Base-by-base conservation (phyloP, 2,888 invertebrate species). In the Amiota mariae region DNA sequence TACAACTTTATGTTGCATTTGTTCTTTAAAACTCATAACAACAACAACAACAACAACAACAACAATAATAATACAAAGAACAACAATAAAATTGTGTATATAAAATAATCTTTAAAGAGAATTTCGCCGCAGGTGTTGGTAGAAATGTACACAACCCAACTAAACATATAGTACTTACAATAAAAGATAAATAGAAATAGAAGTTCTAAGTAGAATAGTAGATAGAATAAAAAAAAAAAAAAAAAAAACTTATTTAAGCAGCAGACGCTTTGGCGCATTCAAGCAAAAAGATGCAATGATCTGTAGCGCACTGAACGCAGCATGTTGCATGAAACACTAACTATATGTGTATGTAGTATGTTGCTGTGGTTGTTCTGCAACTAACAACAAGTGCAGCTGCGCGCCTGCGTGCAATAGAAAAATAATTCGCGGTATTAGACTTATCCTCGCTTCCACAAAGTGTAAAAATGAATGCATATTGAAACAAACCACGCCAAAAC, bases 81-180 rank as follows among this genome's bases (percentile, higher is more conserved):
- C 12, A 51, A 51, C 54, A 51, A 51, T n/a, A n/a, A 51, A 51
- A 51, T 51, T 36, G 36, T n/a, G 12, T 36, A n/a, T 63, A 63
- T 63, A 63, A 36, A 63, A 63, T 63, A 24, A 63, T 63, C 63
- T 63, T 63, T 63, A 63, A 63, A 63, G 63, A 63, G 63, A 63
- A 63, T 63, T 47, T 66, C 72, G 72, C 72, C 72, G 72, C 72
- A 72, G 72, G 72, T 72, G 72, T 72, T 72, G 66, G 72, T 46
- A 64, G 20, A 72, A 66, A 72, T 72, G 72, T 72, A 66, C 64
- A 64, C 61, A 61, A 36, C 46, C 63, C 15, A n/a, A 36, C 46
- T 13, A 6, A 61, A 13, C 18, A 63, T 9, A 36, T 13, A 36
- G 4, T 18, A 18, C 36, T 8, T 24, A 24, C 36, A 11, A 36